Percentiles rank a stretch among this genome's conserved stretches.
These are phyloP conservation scores for Melanotaenia parkinsoni DNA, from an alignment of 2,797 vertebrate genomes.

Conservation along the genomic window DNA sequence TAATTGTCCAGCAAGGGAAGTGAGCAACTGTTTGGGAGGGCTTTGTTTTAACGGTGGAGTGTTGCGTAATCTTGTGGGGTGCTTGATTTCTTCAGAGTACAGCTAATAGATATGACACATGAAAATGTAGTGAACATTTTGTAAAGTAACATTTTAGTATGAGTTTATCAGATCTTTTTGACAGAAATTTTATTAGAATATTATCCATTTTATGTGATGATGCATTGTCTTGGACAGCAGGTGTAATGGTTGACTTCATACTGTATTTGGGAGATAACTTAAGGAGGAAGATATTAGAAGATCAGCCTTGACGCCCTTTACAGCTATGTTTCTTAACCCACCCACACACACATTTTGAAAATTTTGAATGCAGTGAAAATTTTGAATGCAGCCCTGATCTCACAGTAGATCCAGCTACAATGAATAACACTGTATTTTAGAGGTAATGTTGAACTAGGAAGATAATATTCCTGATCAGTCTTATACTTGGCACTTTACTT, in stretches of 20 bases:
- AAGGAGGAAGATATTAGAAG: background rate
- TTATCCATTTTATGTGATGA: background rate
- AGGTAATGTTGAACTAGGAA: too few relatives aligned
- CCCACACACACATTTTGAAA: background rate
- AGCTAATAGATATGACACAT: constrained; percentile 12
- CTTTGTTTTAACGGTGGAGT: constrained; percentile 75
- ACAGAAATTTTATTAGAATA: background rate
- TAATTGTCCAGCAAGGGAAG: constrained; percentile 72
- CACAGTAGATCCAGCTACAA: background rate
- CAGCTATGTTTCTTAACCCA: background rate
- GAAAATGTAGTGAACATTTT: constrained; percentile 18
- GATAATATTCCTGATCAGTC: background rate
- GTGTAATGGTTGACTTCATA: background rate
- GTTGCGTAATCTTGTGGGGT: constrained; percentile 68
- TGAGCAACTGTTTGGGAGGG: constrained; percentile 66
- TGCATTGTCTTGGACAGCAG: constrained; percentile 6
- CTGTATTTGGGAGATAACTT: background rate
- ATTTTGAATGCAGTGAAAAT: background rate
- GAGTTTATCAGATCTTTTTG: background rate
- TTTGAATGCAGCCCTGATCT: background rate
- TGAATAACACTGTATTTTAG: background rate
- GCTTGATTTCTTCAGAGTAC: constrained; percentile 49
- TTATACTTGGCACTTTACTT: background rate
- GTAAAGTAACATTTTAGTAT: background rate
- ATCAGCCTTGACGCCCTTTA: background rate